Conservation (phyloP, 92 coral and sea anemone genomes). For the Epizoanthus stellaris region DNA sequence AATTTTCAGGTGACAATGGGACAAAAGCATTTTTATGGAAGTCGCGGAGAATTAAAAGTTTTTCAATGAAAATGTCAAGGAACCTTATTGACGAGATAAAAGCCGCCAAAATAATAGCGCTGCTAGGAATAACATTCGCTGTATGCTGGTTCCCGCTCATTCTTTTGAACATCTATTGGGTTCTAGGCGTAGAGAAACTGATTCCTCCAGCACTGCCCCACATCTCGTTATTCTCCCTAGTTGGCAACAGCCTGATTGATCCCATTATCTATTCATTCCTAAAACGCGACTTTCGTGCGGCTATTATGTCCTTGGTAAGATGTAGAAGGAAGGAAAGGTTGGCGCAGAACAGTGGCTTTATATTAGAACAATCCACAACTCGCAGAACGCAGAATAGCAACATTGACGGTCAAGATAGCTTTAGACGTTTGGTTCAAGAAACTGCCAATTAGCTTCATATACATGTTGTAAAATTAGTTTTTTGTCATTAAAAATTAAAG, state of each 20-base stretch:
- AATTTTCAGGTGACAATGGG: neutral
- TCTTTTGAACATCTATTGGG: constrained; percentile 76
- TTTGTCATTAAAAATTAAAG: no score
- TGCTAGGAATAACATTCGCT: constrained; percentile 74
- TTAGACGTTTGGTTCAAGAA: no score
- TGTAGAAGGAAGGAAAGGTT: constrained; percentile 1
- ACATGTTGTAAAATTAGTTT: no score
- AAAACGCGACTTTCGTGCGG: constrained; percentile 83
- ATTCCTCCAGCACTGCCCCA: constrained; percentile 67
- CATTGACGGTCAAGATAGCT: no score
- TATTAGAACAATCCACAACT: no score
- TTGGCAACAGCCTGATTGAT: constrained; percentile 84
- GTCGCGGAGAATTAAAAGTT: neutral
- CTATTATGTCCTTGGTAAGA: constrained; percentile 33
- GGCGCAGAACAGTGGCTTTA: neutral
- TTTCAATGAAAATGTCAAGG: constrained; percentile 50
- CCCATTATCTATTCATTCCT: constrained; percentile 89
- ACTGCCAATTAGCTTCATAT: no score
- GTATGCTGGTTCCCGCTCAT: constrained; percentile 93
- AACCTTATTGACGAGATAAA: constrained; percentile 76
- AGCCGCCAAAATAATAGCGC: constrained; percentile 90
- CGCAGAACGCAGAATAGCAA: no score
- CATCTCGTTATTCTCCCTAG: constrained; percentile 84
- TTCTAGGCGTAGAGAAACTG: constrained; percentile 58
- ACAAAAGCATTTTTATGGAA: neutral